Conservation (phyloP, 2,888 invertebrate species). For the Athalia rosae region DNA sequence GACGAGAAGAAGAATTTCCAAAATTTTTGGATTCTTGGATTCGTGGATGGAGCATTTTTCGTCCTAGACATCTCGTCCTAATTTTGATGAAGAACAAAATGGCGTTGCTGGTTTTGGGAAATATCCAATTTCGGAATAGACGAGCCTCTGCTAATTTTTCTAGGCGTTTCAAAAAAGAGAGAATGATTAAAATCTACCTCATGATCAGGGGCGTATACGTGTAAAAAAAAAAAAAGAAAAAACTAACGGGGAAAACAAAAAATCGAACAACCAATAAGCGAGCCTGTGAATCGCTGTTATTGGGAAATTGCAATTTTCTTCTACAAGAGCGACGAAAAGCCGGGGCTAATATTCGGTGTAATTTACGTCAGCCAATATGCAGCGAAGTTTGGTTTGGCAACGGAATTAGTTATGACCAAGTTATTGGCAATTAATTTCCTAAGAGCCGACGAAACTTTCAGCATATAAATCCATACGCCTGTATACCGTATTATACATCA, state of each 20-base stretch:
- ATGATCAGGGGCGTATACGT: not conserved
- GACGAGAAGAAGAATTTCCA: no score
- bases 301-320: constrained; percentile 29
- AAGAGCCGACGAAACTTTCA: not conserved
- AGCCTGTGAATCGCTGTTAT: constrained; percentile 6
- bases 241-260: not conserved
- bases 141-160: no score
- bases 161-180: no score
- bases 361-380: constrained; percentile 40
- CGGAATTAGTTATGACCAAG: constrained; percentile 38
- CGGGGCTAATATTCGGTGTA: constrained; percentile 17
- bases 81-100: no score
- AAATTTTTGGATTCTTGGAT: no score
- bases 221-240: not conserved
- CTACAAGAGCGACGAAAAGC: not conserved
- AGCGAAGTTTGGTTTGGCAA: constrained; percentile 25
- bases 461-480: not conserved
- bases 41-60: no score
- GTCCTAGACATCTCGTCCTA: no score
- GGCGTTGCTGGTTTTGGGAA: no score
- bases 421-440: constrained; percentile 44
- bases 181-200: no score
- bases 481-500: not conserved
- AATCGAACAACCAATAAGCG: not conserved
- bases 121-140: no score